These are phyloP conservation scores for Paracanthobrama guichenoti DNA, from an alignment of 2,113 vertebrate genomes.

Conservation along the genomic window DNA sequence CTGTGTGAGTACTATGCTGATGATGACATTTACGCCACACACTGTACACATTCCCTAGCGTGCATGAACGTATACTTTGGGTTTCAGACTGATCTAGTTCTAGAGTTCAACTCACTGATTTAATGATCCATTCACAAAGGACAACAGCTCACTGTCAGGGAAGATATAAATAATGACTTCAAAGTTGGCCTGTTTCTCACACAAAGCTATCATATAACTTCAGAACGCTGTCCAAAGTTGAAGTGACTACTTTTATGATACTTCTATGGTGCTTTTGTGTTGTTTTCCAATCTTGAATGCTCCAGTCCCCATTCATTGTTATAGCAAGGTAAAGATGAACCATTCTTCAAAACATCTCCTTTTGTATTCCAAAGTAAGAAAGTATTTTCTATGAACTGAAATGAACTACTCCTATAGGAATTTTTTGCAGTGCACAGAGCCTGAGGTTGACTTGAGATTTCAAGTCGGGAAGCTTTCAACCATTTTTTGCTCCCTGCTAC, in stretches of 20 bases:
- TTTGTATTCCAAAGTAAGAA: background rate
- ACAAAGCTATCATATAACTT: too few relatives aligned
- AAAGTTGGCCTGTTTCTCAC: background rate
- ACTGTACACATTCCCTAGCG: too few relatives aligned
- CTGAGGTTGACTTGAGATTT: background rate
- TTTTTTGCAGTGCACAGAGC: background rate
- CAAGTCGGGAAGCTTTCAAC: background rate
- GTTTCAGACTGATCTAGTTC: too few relatives aligned
- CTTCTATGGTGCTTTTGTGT: background rate
- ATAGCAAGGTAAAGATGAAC: background rate
- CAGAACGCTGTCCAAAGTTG: background rate
- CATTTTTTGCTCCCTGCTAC: constrained; percentile 68
- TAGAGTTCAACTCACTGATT: too few relatives aligned
- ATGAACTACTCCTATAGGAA: background rate
- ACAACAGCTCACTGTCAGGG: background rate
- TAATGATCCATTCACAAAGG: too few relatives aligned
- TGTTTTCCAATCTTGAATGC: background rate
- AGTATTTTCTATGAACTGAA: too few relatives aligned
- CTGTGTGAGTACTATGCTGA: too few relatives aligned
- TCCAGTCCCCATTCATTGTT: background rate
- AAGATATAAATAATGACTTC: background rate
- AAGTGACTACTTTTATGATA: background rate
- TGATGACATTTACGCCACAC: too few relatives aligned
- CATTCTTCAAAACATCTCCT: background rate
- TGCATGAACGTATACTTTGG: too few relatives aligned